A percentile compares a stretch with the other conserved stretches of the same genome.
Evolutionary conservation across 2,113 vertebrate genomes (phyloP).

Genomic region (Pristiophorus japonicus): DNA sequence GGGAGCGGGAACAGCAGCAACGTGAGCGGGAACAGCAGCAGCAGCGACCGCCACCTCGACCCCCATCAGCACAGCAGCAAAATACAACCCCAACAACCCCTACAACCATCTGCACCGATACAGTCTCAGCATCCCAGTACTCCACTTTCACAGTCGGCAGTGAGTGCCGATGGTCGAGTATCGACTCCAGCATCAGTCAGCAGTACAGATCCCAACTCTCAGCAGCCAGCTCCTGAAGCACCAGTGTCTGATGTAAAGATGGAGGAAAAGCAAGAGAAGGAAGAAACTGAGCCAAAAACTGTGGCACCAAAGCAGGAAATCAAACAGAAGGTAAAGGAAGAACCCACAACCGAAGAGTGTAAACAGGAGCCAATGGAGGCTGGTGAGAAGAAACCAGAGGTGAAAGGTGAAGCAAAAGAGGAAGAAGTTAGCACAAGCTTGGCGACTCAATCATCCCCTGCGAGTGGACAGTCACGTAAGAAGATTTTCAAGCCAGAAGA

Average conservation of each 20-base stretch:
- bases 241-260: conserved; percentile 68
- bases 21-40: too few relatives aligned
- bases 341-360: conserved; percentile 62
- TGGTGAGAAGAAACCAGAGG: conserved; percentile 76
- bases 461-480: conserved; percentile 78
- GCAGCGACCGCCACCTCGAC: not conserved
- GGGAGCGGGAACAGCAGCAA: too few relatives aligned
- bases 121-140: conserved; percentile 60
- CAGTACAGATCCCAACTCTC: conserved; percentile 73
- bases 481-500: conserved; percentile 98
- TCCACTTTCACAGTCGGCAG: conserved; percentile 70
- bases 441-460: conserved; percentile 69
- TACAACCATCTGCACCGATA: not conserved
- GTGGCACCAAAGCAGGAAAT: conserved; percentile 70
- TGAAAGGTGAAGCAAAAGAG: conserved; percentile 78
- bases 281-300: conserved; percentile 62
- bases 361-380: conserved; percentile 78
- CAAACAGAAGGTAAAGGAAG: conserved; percentile 76
- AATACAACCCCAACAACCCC: conserved; percentile 7
- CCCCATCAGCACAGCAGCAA: not conserved
- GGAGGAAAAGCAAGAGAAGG: conserved; percentile 76
- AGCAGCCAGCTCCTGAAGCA: conserved; percentile 63
- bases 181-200: conserved; percentile 81
- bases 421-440: conserved; percentile 74
- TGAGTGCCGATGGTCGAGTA: conserved; percentile 73